phyloP scores from a whole-genome alignment of 2,888 invertebrate species.

The Cylindroiulus punctatus region DNA sequence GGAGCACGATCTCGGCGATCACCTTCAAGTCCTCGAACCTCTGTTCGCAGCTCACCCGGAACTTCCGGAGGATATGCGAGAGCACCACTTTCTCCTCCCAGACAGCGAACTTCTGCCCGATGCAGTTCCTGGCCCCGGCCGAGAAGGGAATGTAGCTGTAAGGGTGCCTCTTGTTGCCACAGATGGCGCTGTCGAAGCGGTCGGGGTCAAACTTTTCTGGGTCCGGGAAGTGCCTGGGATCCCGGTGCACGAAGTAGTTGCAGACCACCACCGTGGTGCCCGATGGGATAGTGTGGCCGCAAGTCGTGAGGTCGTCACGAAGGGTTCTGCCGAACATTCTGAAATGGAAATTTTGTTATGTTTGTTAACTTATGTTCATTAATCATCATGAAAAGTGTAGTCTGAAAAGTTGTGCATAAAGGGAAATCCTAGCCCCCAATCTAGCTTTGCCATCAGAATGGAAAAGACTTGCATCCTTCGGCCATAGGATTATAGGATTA shows the following conservation, averaged over 20 bases:
- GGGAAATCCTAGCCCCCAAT: no score
- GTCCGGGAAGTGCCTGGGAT: constrained; percentile 73
- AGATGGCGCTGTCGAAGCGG: constrained; percentile 77
- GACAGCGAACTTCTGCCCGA: constrained; percentile 54
- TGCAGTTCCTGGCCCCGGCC: constrained; percentile 64
- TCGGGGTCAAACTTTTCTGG: constrained; percentile 82
- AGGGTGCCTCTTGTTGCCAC: constrained; percentile 74
- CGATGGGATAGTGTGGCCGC: constrained; percentile 73
- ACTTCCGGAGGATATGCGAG: constrained; percentile 17
- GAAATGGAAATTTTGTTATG: no score
- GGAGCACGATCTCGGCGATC: constrained; percentile 43
- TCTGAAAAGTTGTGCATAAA: no score
- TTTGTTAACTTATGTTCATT: no score
- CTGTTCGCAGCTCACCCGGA: background rate
- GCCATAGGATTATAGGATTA: no score
- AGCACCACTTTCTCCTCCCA: constrained; percentile 51
- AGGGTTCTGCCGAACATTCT: constrained; percentile 65
- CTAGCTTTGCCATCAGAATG: no score
- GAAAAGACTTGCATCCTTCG: no score
- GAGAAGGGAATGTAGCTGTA: constrained; percentile 68
- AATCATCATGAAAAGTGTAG: no score
- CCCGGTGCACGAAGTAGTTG: constrained; percentile 74
- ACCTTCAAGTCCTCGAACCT: constrained; percentile 9
- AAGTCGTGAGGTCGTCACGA: constrained; percentile 64
- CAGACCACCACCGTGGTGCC: constrained; percentile 75